Evolutionary conservation across 1,140 invertebrate species (phyloP).

Genomic region (Musca vetustissima): DNA sequence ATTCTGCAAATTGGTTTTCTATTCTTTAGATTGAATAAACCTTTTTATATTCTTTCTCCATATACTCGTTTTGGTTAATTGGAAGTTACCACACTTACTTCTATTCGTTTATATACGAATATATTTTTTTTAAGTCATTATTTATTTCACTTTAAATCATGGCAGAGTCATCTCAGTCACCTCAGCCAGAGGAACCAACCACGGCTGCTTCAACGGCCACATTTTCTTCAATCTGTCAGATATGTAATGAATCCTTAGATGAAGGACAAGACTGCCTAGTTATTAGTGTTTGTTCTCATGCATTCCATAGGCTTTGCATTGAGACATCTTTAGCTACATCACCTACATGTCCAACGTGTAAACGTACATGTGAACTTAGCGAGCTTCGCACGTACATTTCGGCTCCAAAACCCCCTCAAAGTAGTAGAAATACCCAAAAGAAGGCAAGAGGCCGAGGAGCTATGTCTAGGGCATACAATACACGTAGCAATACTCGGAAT

Average conservation of each 20-base stretch:
- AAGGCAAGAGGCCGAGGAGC: not conserved
- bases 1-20: too few species aligned
- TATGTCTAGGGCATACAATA: not conserved
- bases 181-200: too few species aligned
- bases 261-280: not conserved
- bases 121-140: too few species aligned
- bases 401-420: not conserved
- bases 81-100: too few species aligned
- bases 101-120: too few species aligned
- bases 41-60: too few species aligned
- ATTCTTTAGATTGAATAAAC: too few species aligned
- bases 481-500: not conserved
- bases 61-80: too few species aligned
- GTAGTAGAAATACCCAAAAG: not conserved
- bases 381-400: not conserved
- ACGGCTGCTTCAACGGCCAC: not conserved
- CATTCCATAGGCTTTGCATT: not conserved
- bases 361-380: not conserved
- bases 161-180: too few species aligned
- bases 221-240: not conserved
- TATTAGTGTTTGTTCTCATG: not conserved
- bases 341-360: not conserved
- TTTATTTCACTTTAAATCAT: too few species aligned
- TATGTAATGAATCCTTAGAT: not conserved
- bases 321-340: not conserved